Conservation (phyloP, 2,888 invertebrate genomes). For the Pterostichus madidus region DNA sequence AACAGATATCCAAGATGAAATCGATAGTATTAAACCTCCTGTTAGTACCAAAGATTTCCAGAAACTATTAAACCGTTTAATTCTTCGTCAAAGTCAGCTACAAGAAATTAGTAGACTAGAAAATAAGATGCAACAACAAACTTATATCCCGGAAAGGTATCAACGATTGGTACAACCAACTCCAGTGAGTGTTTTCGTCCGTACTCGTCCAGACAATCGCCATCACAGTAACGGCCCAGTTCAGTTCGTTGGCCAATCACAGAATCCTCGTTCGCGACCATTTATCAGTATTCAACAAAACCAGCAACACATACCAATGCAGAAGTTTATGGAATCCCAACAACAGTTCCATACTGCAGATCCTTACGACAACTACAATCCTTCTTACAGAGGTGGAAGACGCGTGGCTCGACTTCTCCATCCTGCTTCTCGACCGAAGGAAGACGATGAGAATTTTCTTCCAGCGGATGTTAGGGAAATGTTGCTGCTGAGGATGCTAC, state of each 20-base stretch:
- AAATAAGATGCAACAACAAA: constrained; percentile 69
- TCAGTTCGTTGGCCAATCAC: constrained; percentile 39
- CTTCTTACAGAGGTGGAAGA: constrained; percentile 72
- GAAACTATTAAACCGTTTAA: constrained; percentile 82
- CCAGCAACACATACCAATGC: constrained; percentile 58
- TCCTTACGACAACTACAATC: constrained; percentile 37
- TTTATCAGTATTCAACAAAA: constrained; percentile 64
- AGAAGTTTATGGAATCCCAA: constrained; percentile 57
- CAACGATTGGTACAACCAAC: constrained; percentile 68
- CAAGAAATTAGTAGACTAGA: constrained; percentile 79
- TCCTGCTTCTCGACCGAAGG: constrained; percentile 68
- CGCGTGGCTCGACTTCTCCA: constrained; percentile 73
- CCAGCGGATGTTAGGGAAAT: constrained; percentile 87
- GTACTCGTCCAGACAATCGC: constrained; percentile 66
- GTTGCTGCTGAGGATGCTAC: constrained; percentile 85
- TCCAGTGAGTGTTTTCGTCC: constrained; percentile 70
- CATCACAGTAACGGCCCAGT: constrained; percentile 68
- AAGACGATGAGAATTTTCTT: constrained; percentile 80
- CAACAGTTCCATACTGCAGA: constrained; percentile 40
- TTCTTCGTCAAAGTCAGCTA: constrained; percentile 82
- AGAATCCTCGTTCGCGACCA: constrained; percentile 63
- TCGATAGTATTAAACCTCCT: constrained; percentile 83
- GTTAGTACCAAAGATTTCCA: constrained; percentile 86
- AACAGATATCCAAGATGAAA: constrained; percentile 78
- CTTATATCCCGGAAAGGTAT: constrained; percentile 55